Evolutionary conservation across 2,113 vertebrate genomes (phyloP), one percentile per base, ranked within the genome.

Genomic region (Pungitius pungitius): DNA sequence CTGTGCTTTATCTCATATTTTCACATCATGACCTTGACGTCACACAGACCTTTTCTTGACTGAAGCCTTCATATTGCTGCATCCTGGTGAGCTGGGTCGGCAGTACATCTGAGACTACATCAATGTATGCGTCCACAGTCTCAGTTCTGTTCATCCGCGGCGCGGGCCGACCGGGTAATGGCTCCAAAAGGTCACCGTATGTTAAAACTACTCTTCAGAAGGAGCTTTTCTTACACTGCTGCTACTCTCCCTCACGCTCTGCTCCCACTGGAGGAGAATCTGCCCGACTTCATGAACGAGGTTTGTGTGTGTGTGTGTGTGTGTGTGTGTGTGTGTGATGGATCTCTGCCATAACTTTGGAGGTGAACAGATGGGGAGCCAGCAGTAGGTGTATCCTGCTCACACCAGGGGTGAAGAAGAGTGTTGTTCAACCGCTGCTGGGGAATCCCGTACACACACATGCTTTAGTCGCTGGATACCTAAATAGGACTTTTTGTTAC

Each of bases 341-440:
- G 84, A 85, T 54, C 52, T 37, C 60, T 78, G 89, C 86, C 86
- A 84, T 81, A 30, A 68, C 78, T 70, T 47, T 61, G 64, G 69
- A 75, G 80, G 13, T 42, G 81, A 91, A 62, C 89, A 91, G 89
- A 91, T 89, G 86, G 87, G 66, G 51, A 84, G 72, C 73, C 81
- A 78, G 77, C 82, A 80, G 87, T 69, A 59, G 84, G 76, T 79
- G 82, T 85, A 85, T 85, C 84, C 79, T 82, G 79, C 60, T 81
- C 82, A 80, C 87, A 88, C 85, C 75, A 71, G 84, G 84, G 76
- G 77, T 62, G 63, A 85, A 49, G 18, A 39, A 59, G 75, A 85
- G 66, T 63, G 80, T 76, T 87, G 82, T 81, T 78, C 73, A 78
- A 71, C 87, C 24, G 18, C 81, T 88, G 81, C 84, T 75, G 37